Base-by-base conservation (phyloP, 1,140 invertebrate genomes). In the Saxidomus purpurata region DNA sequence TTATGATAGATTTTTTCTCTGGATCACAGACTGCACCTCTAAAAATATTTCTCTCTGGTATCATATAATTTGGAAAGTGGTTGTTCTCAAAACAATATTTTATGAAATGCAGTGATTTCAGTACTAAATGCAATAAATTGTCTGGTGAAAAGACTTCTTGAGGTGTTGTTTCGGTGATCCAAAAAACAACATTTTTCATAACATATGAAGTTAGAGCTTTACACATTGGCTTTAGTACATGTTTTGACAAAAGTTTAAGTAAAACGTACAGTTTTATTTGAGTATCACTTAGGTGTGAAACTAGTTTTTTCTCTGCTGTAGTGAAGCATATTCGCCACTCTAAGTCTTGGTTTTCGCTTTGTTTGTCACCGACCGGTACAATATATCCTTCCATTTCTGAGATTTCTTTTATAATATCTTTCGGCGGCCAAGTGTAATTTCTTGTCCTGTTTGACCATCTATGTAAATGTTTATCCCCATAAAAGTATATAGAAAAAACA, bases 191-290 rank as follows among this genome's bases (percentile, higher is more conserved):
- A n/a, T n/a, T n/a, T n/a, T n/a, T n/a, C n/a, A n/a, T n/a, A n/a
- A n/a, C n/a, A n/a, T n/a, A n/a, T n/a, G n/a, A n/a, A n/a, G n/a
- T n/a, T n/a, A n/a, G n/a, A n/a, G n/a, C n/a, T n/a, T n/a, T n/a
- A n/a, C n/a, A n/a, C n/a, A n/a, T n/a, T n/a, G n/a, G n/a, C n/a
- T n/a, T n/a, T n/a, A n/a, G n/a, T n/a, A n/a, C n/a, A n/a, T n/a
- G n/a, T n/a, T n/a, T n/a, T n/a, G n/a, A n/a, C n/a, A n/a, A n/a
- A n/a, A n/a, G n/a, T 79, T 79, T 79, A 9, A 79, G 22, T 25
- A 79, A n/a, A 0, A 79, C 43, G 49, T 79, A 79, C 25, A 79
- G 76, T 49, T 79, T 79, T 6, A 31, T 28, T 22, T 79, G 76
- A 3, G 40, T 22, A 4, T 79, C 76, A 79, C 28, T 79, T 47